Percentiles rank a stretch among this genome's conserved stretches.
phyloP scores from a whole-genome alignment of 2,888 invertebrate genomes.

The Monopis laevigella region DNA sequence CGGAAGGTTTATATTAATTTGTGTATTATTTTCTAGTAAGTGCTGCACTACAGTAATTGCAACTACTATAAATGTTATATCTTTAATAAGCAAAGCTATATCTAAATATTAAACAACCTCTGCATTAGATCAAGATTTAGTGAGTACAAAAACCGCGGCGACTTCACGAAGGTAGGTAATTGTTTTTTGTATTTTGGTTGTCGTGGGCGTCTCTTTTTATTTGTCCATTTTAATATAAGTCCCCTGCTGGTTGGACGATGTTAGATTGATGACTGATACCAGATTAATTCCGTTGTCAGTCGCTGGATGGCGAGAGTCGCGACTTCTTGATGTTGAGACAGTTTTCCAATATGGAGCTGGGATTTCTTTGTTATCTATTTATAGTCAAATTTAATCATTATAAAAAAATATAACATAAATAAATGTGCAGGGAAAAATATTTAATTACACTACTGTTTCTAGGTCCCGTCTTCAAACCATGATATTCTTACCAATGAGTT shows the following conservation, averaged over 20 bases:
- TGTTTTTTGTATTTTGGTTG: constrained; percentile 40
- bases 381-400: too few species aligned
- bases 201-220: constrained; percentile 35
- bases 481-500: too few species aligned
- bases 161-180: constrained; percentile 38
- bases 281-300: neutral
- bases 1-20: too few species aligned
- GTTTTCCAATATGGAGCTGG: constrained; percentile 14
- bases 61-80: too few species aligned
- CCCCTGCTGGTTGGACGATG: constrained; percentile 46
- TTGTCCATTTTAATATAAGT: constrained; percentile 37
- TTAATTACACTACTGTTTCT: too few species aligned
- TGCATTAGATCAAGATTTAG: constrained; percentile 14
- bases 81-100: too few species aligned
- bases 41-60: too few species aligned
- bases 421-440: too few species aligned
- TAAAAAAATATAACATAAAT: too few species aligned
- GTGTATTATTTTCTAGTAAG: too few species aligned
- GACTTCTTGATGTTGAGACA: constrained; percentile 1
- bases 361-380: constrained; percentile 15
- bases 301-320: constrained; percentile 4
- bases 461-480: too few species aligned
- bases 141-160: constrained; percentile 19
- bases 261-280: constrained; percentile 59
- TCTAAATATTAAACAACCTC: too few species aligned